phyloP scores from a whole-genome alignment of 2,113 vertebrate species.

The Lota lota region DNA sequence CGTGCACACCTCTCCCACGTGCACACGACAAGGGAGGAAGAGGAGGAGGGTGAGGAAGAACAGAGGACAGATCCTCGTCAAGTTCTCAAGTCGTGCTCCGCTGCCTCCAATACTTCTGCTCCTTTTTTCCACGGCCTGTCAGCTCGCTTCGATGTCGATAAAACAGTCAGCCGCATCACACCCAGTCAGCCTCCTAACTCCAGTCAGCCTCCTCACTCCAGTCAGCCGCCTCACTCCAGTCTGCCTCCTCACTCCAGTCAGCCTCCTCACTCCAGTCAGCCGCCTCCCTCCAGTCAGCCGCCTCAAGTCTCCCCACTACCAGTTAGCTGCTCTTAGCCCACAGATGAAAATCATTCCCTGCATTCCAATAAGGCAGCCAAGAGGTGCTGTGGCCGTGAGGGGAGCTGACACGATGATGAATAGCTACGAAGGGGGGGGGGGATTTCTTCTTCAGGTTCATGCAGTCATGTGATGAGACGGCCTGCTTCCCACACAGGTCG shows the following conservation, averaged over 20 bases:
- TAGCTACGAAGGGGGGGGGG: conserved; percentile 26
- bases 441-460: too few species aligned
- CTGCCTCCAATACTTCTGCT: conserved; percentile 47
- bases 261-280: too few species aligned
- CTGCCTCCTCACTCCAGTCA: too few species aligned
- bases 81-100: conserved; percentile 50
- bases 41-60: conserved; percentile 27
- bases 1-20: background rate
- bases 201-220: conserved; percentile 10
- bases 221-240: too few species aligned
- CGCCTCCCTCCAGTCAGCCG: too few species aligned
- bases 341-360: conserved; percentile 65
- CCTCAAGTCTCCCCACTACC: conserved; percentile 53
- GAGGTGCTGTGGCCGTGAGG: conserved; percentile 57
- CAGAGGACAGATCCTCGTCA: conserved; percentile 32
- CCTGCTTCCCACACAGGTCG: too few species aligned
- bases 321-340: conserved; percentile 69
- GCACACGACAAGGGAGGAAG: background rate
- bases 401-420: conserved; percentile 68
- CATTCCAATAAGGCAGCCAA: conserved; percentile 65
- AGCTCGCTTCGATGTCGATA: conserved; percentile 65
- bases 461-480: too few species aligned
- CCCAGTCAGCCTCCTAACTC: background rate
- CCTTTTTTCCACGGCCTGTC: conserved; percentile 44
- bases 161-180: conserved; percentile 67